Base-by-base conservation (phyloP, 1,140 invertebrate species). In the Musca domestica region DNA sequence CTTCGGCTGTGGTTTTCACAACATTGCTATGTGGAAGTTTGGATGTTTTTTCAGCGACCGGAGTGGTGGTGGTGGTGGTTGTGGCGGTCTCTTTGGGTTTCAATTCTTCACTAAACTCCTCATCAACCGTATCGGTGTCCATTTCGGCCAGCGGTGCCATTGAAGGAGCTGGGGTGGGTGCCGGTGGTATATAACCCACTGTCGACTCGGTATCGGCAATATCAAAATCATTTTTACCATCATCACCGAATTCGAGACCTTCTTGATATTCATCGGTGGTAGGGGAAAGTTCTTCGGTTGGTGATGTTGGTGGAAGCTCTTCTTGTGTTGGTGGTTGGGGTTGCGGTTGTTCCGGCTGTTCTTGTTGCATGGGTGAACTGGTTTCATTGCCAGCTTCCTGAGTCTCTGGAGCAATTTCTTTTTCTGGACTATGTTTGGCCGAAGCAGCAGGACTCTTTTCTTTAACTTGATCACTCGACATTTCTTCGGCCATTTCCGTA, bases 111-210 rank as follows among this genome's bases (percentile, higher is more conserved):
- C 78, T 74, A 1, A 73, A 58, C n/a, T 87, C 87, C 56, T 88
- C 87, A 69, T 88, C 87, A n/a, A 86, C 86, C 4, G 86, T 86
- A 71, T 87, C 86, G 71, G 88, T 84, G 71, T 89, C 87, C 64
- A 87, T 82, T 69, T 86, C 87, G n/a, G 88, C 88, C 48, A 89
- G 80, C 7, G 88, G 87, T 19, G 88, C 88, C 70, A 87, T 76
- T 0, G 76, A 79, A 2, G 76, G 76, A 2, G 74, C 75, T 23
- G 74, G 74, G 34, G 74, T 75, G n/a, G 76, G 74, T 12, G 77
- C 75, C 6, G 77, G 74, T 17, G 78, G 73, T 67, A 80, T 74
- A 56, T 76, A 77, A 66, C 78, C 73, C 14, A 74, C 61, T 64
- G 73, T 67, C 1, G 61, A 67, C 14, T 73, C 71, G 0, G 69